Base-by-base conservation (phyloP, 2,113 vertebrate genomes). In the Pseudorhombus dupliciocellatus region DNA sequence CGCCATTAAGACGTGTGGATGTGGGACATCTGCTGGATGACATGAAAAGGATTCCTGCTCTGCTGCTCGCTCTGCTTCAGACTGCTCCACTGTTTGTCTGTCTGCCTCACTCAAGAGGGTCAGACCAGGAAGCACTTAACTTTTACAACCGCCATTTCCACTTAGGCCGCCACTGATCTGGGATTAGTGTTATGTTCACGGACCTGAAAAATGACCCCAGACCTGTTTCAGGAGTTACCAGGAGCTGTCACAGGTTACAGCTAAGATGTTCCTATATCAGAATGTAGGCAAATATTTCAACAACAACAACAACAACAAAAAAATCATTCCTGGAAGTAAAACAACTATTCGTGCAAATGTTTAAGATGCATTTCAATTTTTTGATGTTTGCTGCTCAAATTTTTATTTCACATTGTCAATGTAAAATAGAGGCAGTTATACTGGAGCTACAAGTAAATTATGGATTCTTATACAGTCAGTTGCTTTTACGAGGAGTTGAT, bases 1-100 rank as follows among this genome's bases (percentile, higher is more conserved):
- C 84, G 80, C 91, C 89, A 90, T 91, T 90, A 88, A 84, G 86
- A 83, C 8, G 84, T 73, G 87, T 86, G 84, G 88, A 89, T 71
- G 81, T 84, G 78, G 79, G 86, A 78, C 80, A 89, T 84, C 87
- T 85, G 80, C 62, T 16, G 68, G 74, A 54, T 30, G n/a, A 90
- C 91, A 90, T 93, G 88, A 92, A 93, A 92, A 91, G 89, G 87
- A 90, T 90, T 91, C 88, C 87, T 57, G 58, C 79, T 58, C 80
- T 53, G 71, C 77, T 73, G 37, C 52, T 78, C 50, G 58, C 80
- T 67, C 84, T 68, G 80, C 84, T 79, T 57, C 84, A 88, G 80
- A 87, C 80, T 58, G 67, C 24, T 60, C 79, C 74, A 22, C 74
- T 76, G 75, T 40, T 8, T 40, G 21, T 81, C 72, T 63, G 73